A percentile compares a stretch with the other conserved stretches of the same genome.
These are phyloP conservation scores for Lasioglossum oenotherae DNA, from an alignment of 2,888 invertebrate species.

Conservation along the genomic window DNA sequence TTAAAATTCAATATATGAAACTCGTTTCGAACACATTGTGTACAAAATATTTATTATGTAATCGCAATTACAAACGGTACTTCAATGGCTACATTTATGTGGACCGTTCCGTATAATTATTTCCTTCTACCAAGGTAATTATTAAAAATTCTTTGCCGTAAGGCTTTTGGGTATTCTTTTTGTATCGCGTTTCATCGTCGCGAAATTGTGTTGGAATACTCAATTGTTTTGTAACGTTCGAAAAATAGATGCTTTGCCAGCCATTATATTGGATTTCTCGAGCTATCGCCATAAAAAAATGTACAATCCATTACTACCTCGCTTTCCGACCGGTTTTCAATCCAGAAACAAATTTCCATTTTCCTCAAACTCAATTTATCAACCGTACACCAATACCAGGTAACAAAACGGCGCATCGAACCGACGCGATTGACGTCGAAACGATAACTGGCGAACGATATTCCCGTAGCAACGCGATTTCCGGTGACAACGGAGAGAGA, in stretches of 20 bases:
- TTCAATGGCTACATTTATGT: neutral
- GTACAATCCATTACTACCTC: conserved; percentile 24
- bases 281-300: conserved; percentile 11
- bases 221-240: neutral
- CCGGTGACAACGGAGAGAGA: conserved; percentile 5
- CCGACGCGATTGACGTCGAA: conserved; percentile 29
- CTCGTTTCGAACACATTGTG: neutral
- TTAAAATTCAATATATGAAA: neutral
- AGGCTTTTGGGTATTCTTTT: neutral
- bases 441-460: conserved; percentile 15
- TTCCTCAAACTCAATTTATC: conserved; percentile 25
- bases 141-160: neutral
- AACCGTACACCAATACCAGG: neutral
- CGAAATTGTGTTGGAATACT: neutral
- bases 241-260: conserved; percentile 16
- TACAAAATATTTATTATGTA: neutral
- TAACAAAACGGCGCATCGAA: neutral
- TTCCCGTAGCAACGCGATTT: conserved; percentile 20
- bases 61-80: neutral
- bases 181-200: neutral
- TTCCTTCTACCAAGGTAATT: neutral
- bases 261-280: conserved; percentile 28
- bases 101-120: neutral
- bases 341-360: conserved; percentile 22
- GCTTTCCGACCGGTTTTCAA: neutral